Base-by-base conservation (phyloP, 2,797 vertebrate species). In the Oreochromis mossambicus region DNA sequence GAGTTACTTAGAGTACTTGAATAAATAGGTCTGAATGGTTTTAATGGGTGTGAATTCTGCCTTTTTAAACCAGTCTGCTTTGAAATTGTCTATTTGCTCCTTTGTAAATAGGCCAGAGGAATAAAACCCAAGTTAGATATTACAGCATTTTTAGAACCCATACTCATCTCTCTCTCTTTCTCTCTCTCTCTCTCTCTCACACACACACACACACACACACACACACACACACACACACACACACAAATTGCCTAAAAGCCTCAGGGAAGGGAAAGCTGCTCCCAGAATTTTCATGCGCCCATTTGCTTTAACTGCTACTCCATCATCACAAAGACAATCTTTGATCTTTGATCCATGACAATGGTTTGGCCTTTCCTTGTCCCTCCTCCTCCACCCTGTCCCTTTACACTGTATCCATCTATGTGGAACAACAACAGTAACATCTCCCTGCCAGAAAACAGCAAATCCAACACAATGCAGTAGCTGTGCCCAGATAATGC, bases 311-410 rank as follows among this genome's bases (percentile, higher is more conserved):
- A 87, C 86, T 82, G 86, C 43, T 46, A 46, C 80, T 87, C 86
- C 80, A 83, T 93, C 91, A 89, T 90, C 79, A 11, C 83, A 70
- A 15, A 80, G 80, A 83, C 83, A 90, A 92, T 93, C 91, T 91
- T 87, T 92, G 91, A 92, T 92, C 93, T 93, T 58, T 94, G 92
- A 95, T 93, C 94, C 93, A 88, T 93, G 91, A 92, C 90, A 93
- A 88, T 86, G 77, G 86, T 43, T 82, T 89, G 91, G 88, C 88
- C 87, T 92, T 91, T 92, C 79, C 85, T 58, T 61, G 13, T 61
- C 54, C 80, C 81, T 15, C 56, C 36, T 51, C 83, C 79, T 50
- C 76, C 32, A 51, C 51, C 19, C 78, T 19, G 12, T 79, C 82
- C 61, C 77, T 85, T 73, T 84, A 80, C 82, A 48, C 85, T 34